Evolutionary conservation across 2,888 invertebrate species (phyloP).

Genomic region (Germaria angustata): DNA sequence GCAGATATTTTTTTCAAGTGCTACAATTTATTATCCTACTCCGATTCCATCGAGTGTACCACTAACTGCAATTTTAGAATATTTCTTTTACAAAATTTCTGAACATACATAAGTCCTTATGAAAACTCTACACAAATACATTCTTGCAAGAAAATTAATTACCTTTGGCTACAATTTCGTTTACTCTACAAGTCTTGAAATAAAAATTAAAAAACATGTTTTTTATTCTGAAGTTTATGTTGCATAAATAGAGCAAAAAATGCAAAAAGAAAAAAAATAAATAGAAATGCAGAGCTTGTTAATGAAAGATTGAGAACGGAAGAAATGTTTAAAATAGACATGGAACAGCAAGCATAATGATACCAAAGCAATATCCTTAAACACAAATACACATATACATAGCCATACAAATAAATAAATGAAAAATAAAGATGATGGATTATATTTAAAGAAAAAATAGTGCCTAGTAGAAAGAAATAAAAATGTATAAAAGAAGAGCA

Average conservation of each 20-base stretch:
- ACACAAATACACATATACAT: not conserved
- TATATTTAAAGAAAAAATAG: conserved; percentile 15
- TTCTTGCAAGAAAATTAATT: conserved; percentile 74
- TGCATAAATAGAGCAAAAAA: conserved; percentile 40
- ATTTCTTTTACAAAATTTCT: conserved; percentile 7
- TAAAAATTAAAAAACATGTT: conserved; percentile 33
- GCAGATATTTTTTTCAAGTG: no score
- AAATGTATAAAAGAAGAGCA: not conserved
- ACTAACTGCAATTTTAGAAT: conserved; percentile 11
- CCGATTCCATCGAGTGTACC: not conserved
- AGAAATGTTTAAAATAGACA: conserved; percentile 31
- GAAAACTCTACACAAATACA: conserved; percentile 21
- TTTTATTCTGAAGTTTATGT: conserved; percentile 51
- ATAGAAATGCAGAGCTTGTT: conserved; percentile 51
- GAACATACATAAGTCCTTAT: not conserved
- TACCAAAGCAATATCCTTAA: conserved; percentile 5
- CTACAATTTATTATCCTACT: no score
- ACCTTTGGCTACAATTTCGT: conserved; percentile 73
- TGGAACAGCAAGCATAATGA: conserved; percentile 29
- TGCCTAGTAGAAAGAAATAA: not conserved
- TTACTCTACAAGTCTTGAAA: conserved; percentile 43
- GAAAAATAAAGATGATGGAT: conserved; percentile 48
- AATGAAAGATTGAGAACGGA: conserved; percentile 41
- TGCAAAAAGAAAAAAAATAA: not conserved
- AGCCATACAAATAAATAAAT: not conserved